A percentile compares a stretch with the other conserved stretches of the same genome.
Evolutionary conservation across 2,888 invertebrate species (phyloP).

Genomic region (Pollenia labialis): DNA sequence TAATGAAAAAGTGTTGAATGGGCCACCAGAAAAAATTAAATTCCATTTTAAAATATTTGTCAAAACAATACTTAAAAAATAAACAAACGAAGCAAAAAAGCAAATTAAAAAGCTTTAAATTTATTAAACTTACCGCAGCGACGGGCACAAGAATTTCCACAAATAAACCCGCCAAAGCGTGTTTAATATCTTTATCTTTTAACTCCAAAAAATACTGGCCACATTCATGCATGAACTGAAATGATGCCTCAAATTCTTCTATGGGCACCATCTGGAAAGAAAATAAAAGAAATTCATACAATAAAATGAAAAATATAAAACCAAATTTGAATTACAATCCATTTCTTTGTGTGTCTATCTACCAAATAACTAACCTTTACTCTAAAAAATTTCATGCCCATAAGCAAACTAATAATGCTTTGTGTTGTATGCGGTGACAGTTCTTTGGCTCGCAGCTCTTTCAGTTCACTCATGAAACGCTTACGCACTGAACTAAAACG

Average conservation of each 20-base stretch:
- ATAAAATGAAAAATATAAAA: not conserved
- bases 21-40: too few relatives aligned
- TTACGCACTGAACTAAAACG: conserved; percentile 95
- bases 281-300: conserved; percentile 12
- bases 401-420: conserved; percentile 97
- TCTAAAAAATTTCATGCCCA: conserved; percentile 99
- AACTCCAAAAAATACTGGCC: conserved; percentile 99
- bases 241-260: conserved; percentile 99
- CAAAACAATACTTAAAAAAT: conserved; percentile 15
- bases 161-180: conserved; percentile 98
- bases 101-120: not conserved
- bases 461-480: conserved; percentile 95
- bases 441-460: conserved; percentile 90
- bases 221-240: conserved; percentile 99
- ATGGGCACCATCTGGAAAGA: conserved; percentile 95
- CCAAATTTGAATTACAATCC: conserved; percentile 3
- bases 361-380: conserved; percentile 85
- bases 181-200: conserved; percentile 98
- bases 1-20: too few relatives aligned
- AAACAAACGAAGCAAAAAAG: not conserved
- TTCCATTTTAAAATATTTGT: not conserved
- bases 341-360: not conserved
- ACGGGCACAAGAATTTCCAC: conserved; percentile 99
- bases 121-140: conserved; percentile 91
- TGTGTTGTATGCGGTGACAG: conserved; percentile 95